Percentiles rank a stretch among this genome's conserved stretches.
Evolutionary conservation across 2,888 invertebrate species (phyloP).

Genomic region (Melieria omissa): DNA sequence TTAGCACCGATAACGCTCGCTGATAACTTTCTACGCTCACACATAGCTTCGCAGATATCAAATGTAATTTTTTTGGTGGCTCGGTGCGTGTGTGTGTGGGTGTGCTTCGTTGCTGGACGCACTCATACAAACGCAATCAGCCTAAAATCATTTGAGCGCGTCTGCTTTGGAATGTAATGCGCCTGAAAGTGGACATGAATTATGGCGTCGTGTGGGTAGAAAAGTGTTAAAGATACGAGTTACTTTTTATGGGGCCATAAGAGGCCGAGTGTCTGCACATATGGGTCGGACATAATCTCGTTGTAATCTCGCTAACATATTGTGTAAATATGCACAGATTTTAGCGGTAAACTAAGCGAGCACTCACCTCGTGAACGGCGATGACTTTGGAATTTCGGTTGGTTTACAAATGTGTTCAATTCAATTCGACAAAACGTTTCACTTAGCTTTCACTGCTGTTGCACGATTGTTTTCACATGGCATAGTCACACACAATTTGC

Average conservation of each 20-base stretch:
- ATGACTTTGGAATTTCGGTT: not conserved
- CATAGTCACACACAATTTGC: not conserved
- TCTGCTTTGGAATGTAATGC: too few species aligned
- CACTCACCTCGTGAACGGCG: not conserved
- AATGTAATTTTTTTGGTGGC: too few species aligned
- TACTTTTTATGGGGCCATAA: constrained; percentile 1
- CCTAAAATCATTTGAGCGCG: too few species aligned
- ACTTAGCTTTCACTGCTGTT: not conserved
- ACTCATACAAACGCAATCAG: too few species aligned
- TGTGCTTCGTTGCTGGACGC: too few species aligned
- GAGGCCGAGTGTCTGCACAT: not conserved
- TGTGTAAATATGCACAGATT: not conserved
- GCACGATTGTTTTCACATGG: not conserved
- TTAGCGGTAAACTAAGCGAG: too few species aligned
- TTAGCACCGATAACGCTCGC: too few species aligned
- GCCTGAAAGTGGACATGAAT: not conserved
- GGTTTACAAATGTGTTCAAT: not conserved
- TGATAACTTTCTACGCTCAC: too few species aligned
- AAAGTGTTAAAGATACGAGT: not conserved
- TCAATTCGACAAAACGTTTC: not conserved
- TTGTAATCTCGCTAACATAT: not conserved
- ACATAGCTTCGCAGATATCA: too few species aligned
- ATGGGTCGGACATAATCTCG: not conserved
- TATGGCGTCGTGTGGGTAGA: not conserved
- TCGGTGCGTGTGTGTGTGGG: too few species aligned